Conservation (phyloP, 2,797 vertebrate genomes). For the Acrossocheilus wenchowensis region DNA sequence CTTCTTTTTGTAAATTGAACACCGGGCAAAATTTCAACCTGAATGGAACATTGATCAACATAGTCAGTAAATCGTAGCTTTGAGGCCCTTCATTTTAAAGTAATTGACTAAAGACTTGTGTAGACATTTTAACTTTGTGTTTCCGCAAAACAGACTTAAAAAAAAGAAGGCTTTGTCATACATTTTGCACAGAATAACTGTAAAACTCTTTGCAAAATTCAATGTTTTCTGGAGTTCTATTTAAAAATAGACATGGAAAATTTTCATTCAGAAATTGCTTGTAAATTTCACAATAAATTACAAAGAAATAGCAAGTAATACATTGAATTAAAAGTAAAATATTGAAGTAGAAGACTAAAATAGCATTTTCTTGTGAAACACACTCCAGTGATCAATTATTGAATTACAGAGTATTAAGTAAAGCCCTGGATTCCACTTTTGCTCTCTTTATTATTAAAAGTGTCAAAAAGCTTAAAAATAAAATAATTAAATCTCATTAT, state of each 20-base stretch:
- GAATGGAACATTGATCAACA: background rate
- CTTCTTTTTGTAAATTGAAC: conserved; percentile 5
- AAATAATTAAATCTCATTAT: background rate
- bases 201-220: background rate
- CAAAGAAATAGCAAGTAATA: background rate
- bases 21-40: background rate
- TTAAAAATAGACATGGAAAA: background rate
- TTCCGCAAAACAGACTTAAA: background rate
- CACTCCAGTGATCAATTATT: too few relatives aligned
- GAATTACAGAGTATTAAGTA: background rate
- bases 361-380: too few relatives aligned
- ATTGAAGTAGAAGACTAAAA: background rate
- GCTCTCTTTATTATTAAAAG: background rate
- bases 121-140: background rate
- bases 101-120: background rate
- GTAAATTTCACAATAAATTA: background rate
- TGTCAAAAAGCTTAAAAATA: background rate
- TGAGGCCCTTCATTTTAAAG: background rate
- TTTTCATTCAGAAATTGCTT: background rate
- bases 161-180: background rate
- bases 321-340: background rate
- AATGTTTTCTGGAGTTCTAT: background rate
- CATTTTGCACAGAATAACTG: background rate
- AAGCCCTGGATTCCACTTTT: background rate
- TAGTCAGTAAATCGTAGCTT: conserved; percentile 11